Conservation (phyloP, 2,113 vertebrate species). For the Strix aluco region DNA sequence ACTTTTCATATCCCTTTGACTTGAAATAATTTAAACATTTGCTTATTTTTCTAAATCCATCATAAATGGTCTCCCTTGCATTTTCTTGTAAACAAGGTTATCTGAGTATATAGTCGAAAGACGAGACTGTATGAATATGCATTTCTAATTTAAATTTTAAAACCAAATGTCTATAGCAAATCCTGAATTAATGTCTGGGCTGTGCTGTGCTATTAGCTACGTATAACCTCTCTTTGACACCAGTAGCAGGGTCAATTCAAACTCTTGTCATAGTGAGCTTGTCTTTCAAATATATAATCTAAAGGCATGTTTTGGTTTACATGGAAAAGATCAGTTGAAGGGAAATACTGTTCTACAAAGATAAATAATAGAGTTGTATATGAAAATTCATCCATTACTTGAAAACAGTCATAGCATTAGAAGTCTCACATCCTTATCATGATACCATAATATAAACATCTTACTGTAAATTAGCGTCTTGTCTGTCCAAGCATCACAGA, state of each 20-base stretch:
- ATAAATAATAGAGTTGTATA: background rate
- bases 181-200: background rate
- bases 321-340: background rate
- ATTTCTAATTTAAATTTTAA: conserved; percentile 35
- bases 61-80: background rate
- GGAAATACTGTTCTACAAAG: background rate
- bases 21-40: conserved; percentile 4
- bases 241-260: background rate
- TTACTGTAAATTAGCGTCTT: background rate
- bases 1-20: background rate
- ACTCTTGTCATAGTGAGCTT: background rate
- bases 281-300: background rate
- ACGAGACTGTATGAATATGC: background rate
- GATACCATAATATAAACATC: background rate
- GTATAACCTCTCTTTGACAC: background rate
- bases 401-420: background rate
- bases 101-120: background rate
- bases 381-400: background rate
- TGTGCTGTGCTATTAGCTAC: background rate
- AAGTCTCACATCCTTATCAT: background rate
- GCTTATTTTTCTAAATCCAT: background rate
- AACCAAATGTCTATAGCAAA: background rate
- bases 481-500: background rate
- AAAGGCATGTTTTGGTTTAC: background rate
- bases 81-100: conserved; percentile 24